phyloP scores from a whole-genome alignment of 1,140 invertebrate species.

The Drosophila nigrodunni region DNA sequence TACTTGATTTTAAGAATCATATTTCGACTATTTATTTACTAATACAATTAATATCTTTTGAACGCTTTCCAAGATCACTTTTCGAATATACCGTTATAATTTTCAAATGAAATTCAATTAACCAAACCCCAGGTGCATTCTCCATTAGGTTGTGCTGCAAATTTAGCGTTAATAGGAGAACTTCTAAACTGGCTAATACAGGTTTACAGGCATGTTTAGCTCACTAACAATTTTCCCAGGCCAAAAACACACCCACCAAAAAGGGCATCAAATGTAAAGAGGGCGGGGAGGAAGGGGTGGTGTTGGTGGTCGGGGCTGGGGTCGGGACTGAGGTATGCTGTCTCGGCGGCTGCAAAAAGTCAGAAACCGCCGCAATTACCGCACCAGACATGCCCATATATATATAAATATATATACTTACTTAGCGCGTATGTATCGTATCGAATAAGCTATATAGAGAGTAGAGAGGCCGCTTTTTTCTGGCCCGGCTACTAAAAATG shows the following conservation, averaged over 20 bases:
- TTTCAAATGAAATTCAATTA: neutral
- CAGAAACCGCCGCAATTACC: slow-evolving; percentile 36
- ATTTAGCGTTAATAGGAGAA: neutral
- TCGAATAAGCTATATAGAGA: slow-evolving; percentile 58
- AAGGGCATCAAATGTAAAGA: slow-evolving; percentile 23
- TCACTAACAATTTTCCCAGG: slow-evolving; percentile 24
- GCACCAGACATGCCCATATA: slow-evolving; percentile 55
- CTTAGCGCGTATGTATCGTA: slow-evolving; percentile 25
- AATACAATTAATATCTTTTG: too few species aligned
- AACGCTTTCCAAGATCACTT: neutral
- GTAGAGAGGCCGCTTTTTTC: slow-evolving; percentile 57
- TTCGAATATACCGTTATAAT: neutral
- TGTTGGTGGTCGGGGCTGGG: neutral
- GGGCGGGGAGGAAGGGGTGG: neutral
- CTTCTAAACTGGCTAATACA: slow-evolving; percentile 5
- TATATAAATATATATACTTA: slow-evolving; percentile 23
- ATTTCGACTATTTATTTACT: too few species aligned
- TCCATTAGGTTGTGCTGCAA: neutral
- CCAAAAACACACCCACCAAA: slow-evolving; percentile 47
- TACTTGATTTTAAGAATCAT: too few species aligned
- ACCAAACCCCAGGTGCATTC: neutral
- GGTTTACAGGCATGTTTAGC: neutral
- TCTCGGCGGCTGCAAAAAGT: slow-evolving; percentile 44
- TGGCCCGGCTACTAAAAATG: slow-evolving; percentile 75
- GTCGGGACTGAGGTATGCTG: neutral